Percentiles rank a stretch among this genome's conserved stretches.
These are phyloP conservation scores for Panonychus citri DNA, from an alignment of 1,140 invertebrate genomes.

Conservation along the genomic window DNA sequence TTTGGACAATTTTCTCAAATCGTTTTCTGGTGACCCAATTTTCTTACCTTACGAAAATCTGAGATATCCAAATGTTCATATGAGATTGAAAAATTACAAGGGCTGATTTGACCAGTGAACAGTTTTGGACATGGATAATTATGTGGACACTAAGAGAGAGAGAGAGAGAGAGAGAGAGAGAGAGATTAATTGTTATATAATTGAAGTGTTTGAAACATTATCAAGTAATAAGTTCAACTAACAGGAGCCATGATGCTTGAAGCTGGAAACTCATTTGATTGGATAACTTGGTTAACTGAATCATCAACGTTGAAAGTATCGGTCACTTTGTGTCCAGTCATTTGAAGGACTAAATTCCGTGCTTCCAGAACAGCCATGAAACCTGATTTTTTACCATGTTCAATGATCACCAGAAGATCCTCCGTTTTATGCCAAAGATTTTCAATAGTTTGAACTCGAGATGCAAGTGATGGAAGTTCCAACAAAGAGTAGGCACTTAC, in stretches of 20 bases:
- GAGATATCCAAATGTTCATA: conserved; percentile 31
- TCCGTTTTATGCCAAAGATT: conserved; percentile 66
- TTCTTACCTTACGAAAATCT: background rate
- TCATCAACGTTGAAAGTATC: conserved; percentile 4
- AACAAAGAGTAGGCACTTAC: conserved; percentile 53
- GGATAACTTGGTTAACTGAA: background rate
- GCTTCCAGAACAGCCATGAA: conserved; percentile 30
- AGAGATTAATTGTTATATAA: background rate
- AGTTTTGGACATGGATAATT: conserved; percentile 42
- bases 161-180: conserved; percentile 16
- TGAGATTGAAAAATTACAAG: conserved; percentile 48
- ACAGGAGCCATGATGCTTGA: conserved; percentile 48
- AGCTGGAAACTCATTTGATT: background rate
- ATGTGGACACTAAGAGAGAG: conserved; percentile 53
- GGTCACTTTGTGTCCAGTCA: conserved; percentile 34
- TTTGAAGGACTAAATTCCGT: conserved; percentile 21
- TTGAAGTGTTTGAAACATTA: background rate
- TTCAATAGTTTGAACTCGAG: conserved; percentile 40
- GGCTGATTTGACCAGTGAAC: conserved; percentile 30
- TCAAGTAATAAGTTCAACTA: too few species aligned
- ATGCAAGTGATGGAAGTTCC: conserved; percentile 41
- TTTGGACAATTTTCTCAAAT: background rate
- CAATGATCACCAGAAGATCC: conserved; percentile 54
- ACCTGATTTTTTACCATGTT: conserved; percentile 54
- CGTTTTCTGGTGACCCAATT: too few species aligned